Evolutionary conservation across 2,888 invertebrate genomes (phyloP), one percentile per base, ranked within the genome.

Genomic region (Polydrusus tereticollis): DNA sequence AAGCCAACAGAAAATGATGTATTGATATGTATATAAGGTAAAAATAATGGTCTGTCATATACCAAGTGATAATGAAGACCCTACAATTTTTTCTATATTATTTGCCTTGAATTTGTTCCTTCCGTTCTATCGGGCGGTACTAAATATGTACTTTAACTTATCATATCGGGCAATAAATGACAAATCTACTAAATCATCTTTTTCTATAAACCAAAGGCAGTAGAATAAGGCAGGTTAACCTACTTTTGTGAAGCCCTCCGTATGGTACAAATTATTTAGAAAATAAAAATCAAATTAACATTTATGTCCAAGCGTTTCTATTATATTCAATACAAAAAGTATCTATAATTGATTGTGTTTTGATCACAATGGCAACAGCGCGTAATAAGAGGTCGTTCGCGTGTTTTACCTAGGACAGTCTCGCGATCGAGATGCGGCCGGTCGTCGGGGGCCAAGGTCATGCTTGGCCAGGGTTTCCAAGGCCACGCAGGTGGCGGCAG

Each of bases 371-470:
- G 60, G 65, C 71, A 66, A 66, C 67, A 38, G 8, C 12, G 63
- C 38, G 8, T 8, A 18, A 21, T n/a, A n/a, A 62, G 41, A 43
- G 60, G 67, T 63, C 52, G 63, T 66, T 72, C 72, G 43, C 43
- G 52, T 57, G 67, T 55, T 52, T 63, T 29, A 58, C 64, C 50
- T 64, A 58, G 59, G 63, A 69, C 72, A 59, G 63, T 59, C 69
- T 68, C 72, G 63, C 50, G 62, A 64, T 68, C 64, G 26, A 52
- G 67, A 52, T 63, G 63, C 66, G 52, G 55, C 16, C 36, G 36
- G 29, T 7, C 29, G 7, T 50, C 50, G 33, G 69, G 58, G 78
- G 78, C 77, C 79, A 79, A 79, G 79, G 79, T 74, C 77, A 69
- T 33, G 59, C 47, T 63, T 69, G 29, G 29, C 52, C 52, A 55